Evolutionary conservation across 1,140 invertebrate genomes (phyloP), one percentile per base, ranked within the genome.

Genomic region (Macrosteles quadrilineatus): DNA sequence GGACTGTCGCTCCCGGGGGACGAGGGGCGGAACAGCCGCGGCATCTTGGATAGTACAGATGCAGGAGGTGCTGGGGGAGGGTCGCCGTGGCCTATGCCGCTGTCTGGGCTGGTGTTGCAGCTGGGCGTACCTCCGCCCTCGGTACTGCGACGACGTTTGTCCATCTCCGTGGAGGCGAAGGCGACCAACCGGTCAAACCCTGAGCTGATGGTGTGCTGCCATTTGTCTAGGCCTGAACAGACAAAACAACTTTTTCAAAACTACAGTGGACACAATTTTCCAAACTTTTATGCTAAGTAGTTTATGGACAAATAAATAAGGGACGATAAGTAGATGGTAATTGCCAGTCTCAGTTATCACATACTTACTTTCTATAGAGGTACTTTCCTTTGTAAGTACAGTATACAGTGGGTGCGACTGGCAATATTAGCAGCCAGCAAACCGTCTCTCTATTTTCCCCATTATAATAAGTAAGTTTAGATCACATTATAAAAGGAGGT

Each of bases 151-250:
- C 91, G 84, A 71, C 91, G 85, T 78, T 92, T 91, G 76, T 94
- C 91, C 74, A 94, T 82, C 75, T 93, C 92, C 1, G 91, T 93
- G 2, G 91, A 92, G 6, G 92, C 93, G 79, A 94, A 91, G 27
- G 91, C 92, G 68, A 95, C 90, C 71, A 95, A 82, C 66, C 91
- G 87, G 81, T 96, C 93, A 82, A 95, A 95, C 32, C 92, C 90
- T 75, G 90, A 92, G 76, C 88, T 91, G 75, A 94, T 94, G 73
- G 91, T 88, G 76, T 92, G 90, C 80, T 94, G 91, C 91, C 92
- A 94, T 77, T 93, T 77, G 53, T 79, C 78, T 87, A 84, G 77
- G 62, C 80, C 79, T 73, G 63, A 31, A 73, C 73, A 27, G 69
- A 45, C 50, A 69, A 71, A 62, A 30, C 12, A 25, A 62, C 11